Percentiles rank a stretch among this genome's conserved stretches.
Conservation (phyloP, 2,113 vertebrate species). For the Calyptomena viridis region DNA sequence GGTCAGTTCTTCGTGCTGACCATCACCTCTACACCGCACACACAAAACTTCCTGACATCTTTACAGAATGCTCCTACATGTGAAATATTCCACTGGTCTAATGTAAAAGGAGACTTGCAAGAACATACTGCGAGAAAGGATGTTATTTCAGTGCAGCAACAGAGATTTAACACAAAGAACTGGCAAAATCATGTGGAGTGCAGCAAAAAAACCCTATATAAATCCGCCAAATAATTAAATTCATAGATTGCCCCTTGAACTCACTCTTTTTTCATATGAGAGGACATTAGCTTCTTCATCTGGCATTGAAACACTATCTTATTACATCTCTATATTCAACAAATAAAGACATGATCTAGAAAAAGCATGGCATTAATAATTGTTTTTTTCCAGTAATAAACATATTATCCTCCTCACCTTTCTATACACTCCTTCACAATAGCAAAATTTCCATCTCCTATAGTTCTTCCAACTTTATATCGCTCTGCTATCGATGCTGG, state of each 20-base stretch:
- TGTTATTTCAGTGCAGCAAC: background rate
- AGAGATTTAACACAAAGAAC: constrained; percentile 14
- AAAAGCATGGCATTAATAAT: constrained; percentile 26
- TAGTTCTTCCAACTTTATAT: constrained; percentile 94
- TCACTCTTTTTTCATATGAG: constrained; percentile 22
- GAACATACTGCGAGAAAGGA: background rate
- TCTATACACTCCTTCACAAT: constrained; percentile 97
- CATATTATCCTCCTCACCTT: constrained; percentile 75
- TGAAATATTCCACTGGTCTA: background rate
- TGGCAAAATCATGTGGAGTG: background rate
- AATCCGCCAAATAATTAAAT: constrained; percentile 19
- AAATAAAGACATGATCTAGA: constrained; percentile 25
- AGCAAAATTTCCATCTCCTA: constrained; percentile 97
- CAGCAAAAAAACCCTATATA: background rate
- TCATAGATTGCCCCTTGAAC: background rate
- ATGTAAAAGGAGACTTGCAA: background rate
- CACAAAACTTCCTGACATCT: background rate
- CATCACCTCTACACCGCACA: background rate
- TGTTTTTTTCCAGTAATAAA: constrained; percentile 42
- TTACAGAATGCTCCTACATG: background rate
- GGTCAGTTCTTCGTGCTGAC: background rate
- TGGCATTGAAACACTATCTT: constrained; percentile 22
- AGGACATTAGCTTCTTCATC: constrained; percentile 10
- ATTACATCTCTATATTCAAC: background rate
- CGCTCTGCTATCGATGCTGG: constrained; percentile 91